Conservation (phyloP, 2,113 vertebrate species). For the Catharus minimus region DNA sequence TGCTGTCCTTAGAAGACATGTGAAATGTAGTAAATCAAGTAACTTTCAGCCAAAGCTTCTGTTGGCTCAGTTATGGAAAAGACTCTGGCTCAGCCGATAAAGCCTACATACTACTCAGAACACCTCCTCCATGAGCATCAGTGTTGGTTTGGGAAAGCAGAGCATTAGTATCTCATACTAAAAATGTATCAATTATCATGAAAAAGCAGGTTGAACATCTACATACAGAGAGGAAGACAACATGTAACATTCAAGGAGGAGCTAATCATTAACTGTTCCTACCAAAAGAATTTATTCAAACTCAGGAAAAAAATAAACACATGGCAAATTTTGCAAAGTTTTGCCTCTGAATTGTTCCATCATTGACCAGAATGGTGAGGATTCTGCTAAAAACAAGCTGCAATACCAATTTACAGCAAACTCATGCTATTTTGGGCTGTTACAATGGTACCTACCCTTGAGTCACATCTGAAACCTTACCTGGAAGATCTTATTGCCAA, state of each 20-base stretch:
- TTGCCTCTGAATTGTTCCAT: background rate
- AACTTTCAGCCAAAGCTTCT: background rate
- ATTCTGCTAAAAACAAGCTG: background rate
- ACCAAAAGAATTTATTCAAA: background rate
- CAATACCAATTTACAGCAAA: background rate
- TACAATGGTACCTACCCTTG: background rate
- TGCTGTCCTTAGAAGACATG: background rate
- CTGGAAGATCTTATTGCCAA: slow-evolving; percentile 92
- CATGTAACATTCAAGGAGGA: background rate
- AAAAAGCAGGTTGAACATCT: background rate
- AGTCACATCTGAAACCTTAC: slow-evolving; percentile 63
- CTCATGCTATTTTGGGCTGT: background rate
- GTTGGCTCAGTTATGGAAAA: background rate
- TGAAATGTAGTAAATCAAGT: background rate
- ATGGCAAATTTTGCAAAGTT: background rate
- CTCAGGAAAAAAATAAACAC: background rate
- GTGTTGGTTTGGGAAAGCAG: background rate
- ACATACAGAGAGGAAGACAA: background rate
- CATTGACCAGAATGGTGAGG: background rate
- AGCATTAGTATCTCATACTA: background rate
- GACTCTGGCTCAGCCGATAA: background rate
- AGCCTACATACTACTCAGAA: background rate
- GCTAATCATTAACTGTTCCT: background rate
- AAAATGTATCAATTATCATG: background rate
- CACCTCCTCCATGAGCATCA: background rate